These are phyloP conservation scores for Chymomyza costata DNA, from an alignment of 1,140 invertebrate genomes.

Conservation along the genomic window DNA sequence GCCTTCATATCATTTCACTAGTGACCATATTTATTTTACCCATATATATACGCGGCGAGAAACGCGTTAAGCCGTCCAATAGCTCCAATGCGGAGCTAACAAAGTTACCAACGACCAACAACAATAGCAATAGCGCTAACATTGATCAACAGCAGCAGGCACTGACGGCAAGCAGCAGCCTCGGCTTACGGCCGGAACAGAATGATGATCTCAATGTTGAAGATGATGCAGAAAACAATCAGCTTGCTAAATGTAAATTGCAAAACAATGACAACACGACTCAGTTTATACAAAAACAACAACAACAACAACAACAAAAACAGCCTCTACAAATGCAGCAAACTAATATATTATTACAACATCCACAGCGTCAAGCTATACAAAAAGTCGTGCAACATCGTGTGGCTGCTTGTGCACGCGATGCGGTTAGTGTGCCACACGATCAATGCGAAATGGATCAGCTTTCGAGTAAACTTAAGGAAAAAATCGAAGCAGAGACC, in stretches of 20 bases:
- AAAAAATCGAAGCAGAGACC: constrained; percentile 73
- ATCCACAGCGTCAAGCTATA: too few species aligned
- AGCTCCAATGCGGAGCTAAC: constrained; percentile 1
- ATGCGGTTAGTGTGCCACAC: constrained; percentile 65
- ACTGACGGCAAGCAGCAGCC: not conserved
- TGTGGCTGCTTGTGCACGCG: constrained; percentile 55
- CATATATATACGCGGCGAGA: constrained; percentile 63
- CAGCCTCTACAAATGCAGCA: constrained; percentile 24
- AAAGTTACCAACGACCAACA: not conserved
- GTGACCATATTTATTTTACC: constrained; percentile 78
- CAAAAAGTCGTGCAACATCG: too few species aligned
- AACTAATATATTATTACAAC: constrained; percentile 41
- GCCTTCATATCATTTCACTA: constrained; percentile 78
- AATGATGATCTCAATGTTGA: constrained; percentile 45
- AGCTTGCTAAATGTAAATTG: constrained; percentile 42
- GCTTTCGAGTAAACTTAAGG: constrained; percentile 69
- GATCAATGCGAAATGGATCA: constrained; percentile 75
- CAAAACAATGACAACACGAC: constrained; percentile 21
- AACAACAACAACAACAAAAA: constrained; percentile 23
- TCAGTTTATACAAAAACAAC: constrained; percentile 28
- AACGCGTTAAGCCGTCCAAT: constrained; percentile 18
- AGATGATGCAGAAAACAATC: constrained; percentile 16
- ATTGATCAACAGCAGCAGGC: too few species aligned
- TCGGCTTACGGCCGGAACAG: constrained; percentile 9
- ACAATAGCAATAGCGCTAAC: not conserved